Percentiles rank a stretch among this genome's conserved stretches.
Evolutionary conservation across 2,888 invertebrate species (phyloP).

Genomic region (Drosophila paramelanica): DNA sequence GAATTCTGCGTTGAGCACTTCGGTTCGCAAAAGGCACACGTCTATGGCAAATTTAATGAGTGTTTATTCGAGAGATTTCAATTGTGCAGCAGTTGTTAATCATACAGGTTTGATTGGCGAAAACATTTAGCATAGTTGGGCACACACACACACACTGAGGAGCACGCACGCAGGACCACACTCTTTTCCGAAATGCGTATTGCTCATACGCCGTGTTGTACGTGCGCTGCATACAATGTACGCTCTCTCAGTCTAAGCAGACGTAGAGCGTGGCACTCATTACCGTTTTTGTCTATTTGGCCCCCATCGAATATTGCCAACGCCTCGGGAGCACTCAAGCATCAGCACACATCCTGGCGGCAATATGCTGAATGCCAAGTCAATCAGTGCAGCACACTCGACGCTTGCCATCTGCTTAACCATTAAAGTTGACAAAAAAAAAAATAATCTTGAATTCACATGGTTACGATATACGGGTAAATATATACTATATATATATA

Average conservation of each 20-base stretch:
- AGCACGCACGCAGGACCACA: slow-evolving; percentile 2
- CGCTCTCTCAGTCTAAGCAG: slow-evolving; percentile 1
- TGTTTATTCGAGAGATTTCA: slow-evolving; percentile 3
- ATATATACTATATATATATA: slow-evolving; percentile 7
- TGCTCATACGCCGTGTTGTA: slow-evolving; percentile 61
- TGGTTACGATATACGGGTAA: not conserved
- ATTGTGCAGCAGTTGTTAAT: slow-evolving; percentile 17
- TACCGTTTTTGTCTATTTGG: slow-evolving; percentile 27
- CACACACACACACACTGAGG: too few relatives aligned
- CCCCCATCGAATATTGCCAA: slow-evolving; percentile 38
- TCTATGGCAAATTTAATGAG: not conserved
- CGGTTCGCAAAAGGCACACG: not conserved
- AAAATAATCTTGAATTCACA: not conserved
- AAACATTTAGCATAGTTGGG: slow-evolving; percentile 3
- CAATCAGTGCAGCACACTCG: slow-evolving; percentile 59
- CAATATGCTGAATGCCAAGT: slow-evolving; percentile 33
- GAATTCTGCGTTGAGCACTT: not conserved
- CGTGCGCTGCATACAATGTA: slow-evolving; percentile 63
- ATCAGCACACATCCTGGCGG: slow-evolving; percentile 9
- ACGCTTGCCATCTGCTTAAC: slow-evolving; percentile 16
- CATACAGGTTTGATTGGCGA: slow-evolving; percentile 16
- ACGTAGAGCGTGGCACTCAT: slow-evolving; percentile 27
- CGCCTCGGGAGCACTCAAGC: slow-evolving; percentile 29
- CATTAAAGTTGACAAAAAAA: slow-evolving; percentile 24
- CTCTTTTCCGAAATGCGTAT: slow-evolving; percentile 23